Conservation (phyloP, 1,140 invertebrate genomes). For the Ceratosolen fusciceps region DNA sequence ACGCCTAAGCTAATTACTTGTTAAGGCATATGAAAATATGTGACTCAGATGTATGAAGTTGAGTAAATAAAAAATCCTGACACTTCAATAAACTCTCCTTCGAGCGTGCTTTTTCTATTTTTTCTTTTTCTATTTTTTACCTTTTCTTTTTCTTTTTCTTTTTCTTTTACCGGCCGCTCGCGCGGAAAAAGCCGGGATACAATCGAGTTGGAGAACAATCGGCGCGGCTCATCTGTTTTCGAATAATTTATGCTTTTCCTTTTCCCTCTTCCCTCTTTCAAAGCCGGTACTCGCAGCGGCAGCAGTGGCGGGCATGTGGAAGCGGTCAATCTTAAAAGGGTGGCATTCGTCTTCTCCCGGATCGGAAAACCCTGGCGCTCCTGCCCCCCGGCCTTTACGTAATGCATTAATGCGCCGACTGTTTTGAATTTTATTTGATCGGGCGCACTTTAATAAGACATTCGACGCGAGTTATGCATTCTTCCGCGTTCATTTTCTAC, state of each 20-base stretch:
- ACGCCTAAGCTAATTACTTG: constrained; percentile 9
- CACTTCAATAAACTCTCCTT: background rate
- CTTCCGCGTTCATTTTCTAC: constrained; percentile 30
- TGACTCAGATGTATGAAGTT: background rate
- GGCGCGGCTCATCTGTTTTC: background rate
- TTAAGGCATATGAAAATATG: background rate
- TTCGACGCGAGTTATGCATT: background rate
- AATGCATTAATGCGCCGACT: background rate
- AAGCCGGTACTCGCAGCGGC: background rate
- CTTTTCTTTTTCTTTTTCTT: too few relatives aligned
- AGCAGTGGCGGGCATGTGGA: too few relatives aligned
- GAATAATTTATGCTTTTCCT: background rate
- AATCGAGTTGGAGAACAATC: background rate
- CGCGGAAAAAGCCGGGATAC: background rate
- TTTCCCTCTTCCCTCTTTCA: background rate
- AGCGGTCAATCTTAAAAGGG: background rate
- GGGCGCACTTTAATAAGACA: constrained; percentile 9
- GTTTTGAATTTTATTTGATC: constrained; percentile 29
- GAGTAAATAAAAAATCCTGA: background rate
- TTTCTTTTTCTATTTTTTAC: too few relatives aligned
- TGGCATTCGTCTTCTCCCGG: background rate
- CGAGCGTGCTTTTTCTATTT: background rate
- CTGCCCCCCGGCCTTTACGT: too few relatives aligned
- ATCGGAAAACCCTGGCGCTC: background rate
- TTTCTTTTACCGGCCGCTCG: background rate